Conservation (phyloP, 2,113 vertebrate species). For the Propithecus coquereli region DNA sequence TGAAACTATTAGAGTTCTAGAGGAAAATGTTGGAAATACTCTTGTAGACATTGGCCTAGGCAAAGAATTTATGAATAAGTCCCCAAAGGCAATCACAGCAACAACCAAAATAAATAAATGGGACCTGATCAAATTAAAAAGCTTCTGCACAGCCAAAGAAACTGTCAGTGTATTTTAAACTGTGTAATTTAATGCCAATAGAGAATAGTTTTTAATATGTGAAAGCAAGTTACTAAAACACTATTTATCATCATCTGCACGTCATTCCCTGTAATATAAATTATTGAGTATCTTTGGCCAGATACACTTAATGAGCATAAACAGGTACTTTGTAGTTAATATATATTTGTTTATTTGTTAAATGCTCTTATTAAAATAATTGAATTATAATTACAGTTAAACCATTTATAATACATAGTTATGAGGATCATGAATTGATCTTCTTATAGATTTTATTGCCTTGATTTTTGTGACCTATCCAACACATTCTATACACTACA, state of each 20-base stretch:
- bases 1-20: too few relatives aligned
- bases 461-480: fast-evolving
- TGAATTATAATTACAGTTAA: background rate
- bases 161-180: background rate
- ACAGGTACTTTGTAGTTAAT: background rate
- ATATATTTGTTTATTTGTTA: background rate
- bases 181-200: background rate
- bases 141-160: too few relatives aligned
- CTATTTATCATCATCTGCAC: background rate
- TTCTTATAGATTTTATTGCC: background rate
- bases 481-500: fast-evolving
- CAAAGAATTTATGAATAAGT: too few relatives aligned
- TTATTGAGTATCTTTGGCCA: background rate
- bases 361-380: background rate
- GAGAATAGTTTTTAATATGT: background rate
- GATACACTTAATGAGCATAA: background rate
- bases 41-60: too few relatives aligned
- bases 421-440: background rate
- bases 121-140: too few relatives aligned
- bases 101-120: too few relatives aligned
- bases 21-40: too few relatives aligned
- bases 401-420: background rate
- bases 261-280: background rate
- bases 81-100: too few relatives aligned
- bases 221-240: slow-evolving; percentile 2